Evolutionary conservation across 2,888 invertebrate species (phyloP), one percentile per base, ranked within the genome.

Genomic region (Leptopterna dolabrata): DNA sequence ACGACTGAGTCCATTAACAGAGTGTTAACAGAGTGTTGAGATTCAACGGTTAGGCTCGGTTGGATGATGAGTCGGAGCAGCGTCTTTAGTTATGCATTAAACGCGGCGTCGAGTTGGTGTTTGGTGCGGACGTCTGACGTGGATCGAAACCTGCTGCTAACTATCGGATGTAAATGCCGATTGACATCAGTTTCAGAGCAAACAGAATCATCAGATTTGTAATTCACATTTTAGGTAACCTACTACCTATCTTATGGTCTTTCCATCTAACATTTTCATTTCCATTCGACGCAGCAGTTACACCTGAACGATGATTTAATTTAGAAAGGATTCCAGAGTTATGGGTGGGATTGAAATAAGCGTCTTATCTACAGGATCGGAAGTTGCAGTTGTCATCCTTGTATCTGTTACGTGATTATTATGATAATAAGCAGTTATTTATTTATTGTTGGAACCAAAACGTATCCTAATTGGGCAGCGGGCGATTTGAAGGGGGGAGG

Each of bases 341-440:
- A 76, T 43, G 30, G 29, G n/a, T 19, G 76, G 41, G 30, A 30
- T 41, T n/a, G 19, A 71, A 71, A 27, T 27, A 24, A 36, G 36
- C 29, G 16, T 76, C 41, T 76, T 76, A 76, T 76, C 76, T 36
- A 76, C 36, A 76, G 41, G 76, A 36, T 36, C n/a, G 14, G 41
- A 76, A 76, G 76, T n/a, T 16, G 51, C 51, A n/a, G 51, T 51
- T n/a, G 51, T 14, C 41, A 16, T 6, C 76, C 36, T 29, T 76
- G n/a, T 76, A 36, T 76, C 76, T 76, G 76, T 43, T 36, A 76
- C 36, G 36, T 76, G 76, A 76, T 76, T n/a, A 76, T 76, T 76
- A 76, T 76, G 76, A 36, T 76, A 76, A 76, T 76, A n/a, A n/a
- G 71, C 71, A 71, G 71, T 71, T 71, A 41, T 76, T 36, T 36